These are phyloP conservation scores for Bombyx mori DNA, from an alignment of 1,140 invertebrate species.

Conservation along the genomic window ASM3026992v2 NC_085117.1:2957501-2958000, in stretches of 20 bases:
- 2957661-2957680: constrained; percentile 46
- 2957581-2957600: constrained; percentile 65
- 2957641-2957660: constrained; percentile 60
- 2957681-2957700: constrained; percentile 34
- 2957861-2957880: constrained; percentile 40
- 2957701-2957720: constrained; percentile 28
- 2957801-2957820: constrained; percentile 66
- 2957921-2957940: constrained; percentile 37
- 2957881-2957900: constrained; percentile 43
- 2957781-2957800: constrained; percentile 58
- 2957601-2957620: constrained; percentile 63
- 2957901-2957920: constrained; percentile 33
- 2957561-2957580: constrained; percentile 58
- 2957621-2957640: constrained; percentile 69
- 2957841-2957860: constrained; percentile 55
- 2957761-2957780: constrained; percentile 39
- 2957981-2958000: constrained; percentile 73
- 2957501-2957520: constrained; percentile 65
- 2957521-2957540: constrained; percentile 68
- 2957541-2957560: constrained; percentile 68
- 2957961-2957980: constrained; percentile 70
- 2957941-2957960: constrained; percentile 63
- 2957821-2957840: constrained; percentile 69
- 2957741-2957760: constrained; percentile 13
- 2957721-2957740: constrained; percentile 38